Evolutionary conservation across 2,888 invertebrate species (phyloP).

Genomic region (Altica lythri): DNA sequence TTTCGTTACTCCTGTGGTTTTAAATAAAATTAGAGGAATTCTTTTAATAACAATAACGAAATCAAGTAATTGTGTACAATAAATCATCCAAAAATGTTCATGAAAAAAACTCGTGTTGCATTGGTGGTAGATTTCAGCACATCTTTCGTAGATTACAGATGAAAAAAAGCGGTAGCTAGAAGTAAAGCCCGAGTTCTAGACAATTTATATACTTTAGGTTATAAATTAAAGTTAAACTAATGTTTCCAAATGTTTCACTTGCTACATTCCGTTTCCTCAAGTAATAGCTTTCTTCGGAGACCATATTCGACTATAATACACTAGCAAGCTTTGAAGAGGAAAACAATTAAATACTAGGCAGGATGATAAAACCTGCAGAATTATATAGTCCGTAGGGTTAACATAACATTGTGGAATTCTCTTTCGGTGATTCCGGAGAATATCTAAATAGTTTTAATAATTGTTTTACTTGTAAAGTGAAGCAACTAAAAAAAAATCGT

Average conservation of each 20-base stretch:
- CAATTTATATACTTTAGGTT: conserved; percentile 38
- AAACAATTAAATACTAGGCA: conserved; percentile 25
- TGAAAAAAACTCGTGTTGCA: conserved; percentile 19
- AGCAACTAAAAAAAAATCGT: too few relatives aligned
- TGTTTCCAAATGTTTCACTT: conserved; percentile 37
- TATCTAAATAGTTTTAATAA: background rate
- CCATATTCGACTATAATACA: conserved; percentile 33
- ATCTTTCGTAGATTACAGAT: conserved; percentile 34
- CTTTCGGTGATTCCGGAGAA: background rate
- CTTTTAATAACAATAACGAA: too few relatives aligned
- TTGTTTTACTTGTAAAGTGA: too few relatives aligned
- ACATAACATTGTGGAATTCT: background rate
- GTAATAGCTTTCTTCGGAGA: conserved; percentile 37
- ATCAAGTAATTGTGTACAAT: conserved; percentile 17
- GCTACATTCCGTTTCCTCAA: conserved; percentile 38
- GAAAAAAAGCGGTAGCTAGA: conserved; percentile 33
- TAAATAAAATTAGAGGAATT: too few relatives aligned
- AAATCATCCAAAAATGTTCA: conserved; percentile 21
- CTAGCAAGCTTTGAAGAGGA: conserved; percentile 25
- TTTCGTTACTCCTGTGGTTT: too few relatives aligned
- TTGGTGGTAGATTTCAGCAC: conserved; percentile 24
- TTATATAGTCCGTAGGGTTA: conserved; percentile 19
- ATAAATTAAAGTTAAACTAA: conserved; percentile 39
- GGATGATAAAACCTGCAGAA: conserved; percentile 25
- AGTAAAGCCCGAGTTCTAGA: conserved; percentile 30